These are phyloP conservation scores for Tauraco hartlaubi DNA, from an alignment of 2,797 vertebrate species.

Conservation along the genomic window DNA sequence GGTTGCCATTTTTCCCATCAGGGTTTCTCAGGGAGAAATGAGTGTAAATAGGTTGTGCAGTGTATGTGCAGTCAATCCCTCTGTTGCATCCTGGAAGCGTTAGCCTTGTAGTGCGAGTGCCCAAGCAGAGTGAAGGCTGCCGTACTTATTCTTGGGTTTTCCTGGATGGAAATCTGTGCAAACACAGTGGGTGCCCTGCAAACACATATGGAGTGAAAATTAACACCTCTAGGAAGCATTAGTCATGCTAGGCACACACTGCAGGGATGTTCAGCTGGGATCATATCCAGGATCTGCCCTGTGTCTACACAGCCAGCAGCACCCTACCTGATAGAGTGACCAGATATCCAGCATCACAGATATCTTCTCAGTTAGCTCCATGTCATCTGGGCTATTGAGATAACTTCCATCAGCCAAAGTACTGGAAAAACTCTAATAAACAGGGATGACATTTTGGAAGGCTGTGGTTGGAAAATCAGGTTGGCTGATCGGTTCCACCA, in stretches of 20 bases:
- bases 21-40: background rate
- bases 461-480: background rate
- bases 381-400: background rate
- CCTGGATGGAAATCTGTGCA: background rate
- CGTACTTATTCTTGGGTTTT: background rate
- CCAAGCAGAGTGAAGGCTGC: background rate
- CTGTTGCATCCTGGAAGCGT: background rate
- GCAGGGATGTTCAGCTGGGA: background rate
- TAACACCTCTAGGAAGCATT: background rate
- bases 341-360: background rate
- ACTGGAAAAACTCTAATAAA: background rate
- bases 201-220: background rate
- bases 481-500: background rate
- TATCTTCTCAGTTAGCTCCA: background rate
- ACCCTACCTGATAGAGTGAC: background rate
- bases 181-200: background rate
- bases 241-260: background rate
- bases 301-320: background rate
- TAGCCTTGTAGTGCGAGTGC: background rate
- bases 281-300: background rate
- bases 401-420: background rate
- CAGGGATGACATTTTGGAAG: background rate
- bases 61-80: background rate
- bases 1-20: background rate
- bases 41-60: background rate